Conservation (phyloP, 2,888 invertebrate genomes). For the Dryocosmus kuriphilus region DNA sequence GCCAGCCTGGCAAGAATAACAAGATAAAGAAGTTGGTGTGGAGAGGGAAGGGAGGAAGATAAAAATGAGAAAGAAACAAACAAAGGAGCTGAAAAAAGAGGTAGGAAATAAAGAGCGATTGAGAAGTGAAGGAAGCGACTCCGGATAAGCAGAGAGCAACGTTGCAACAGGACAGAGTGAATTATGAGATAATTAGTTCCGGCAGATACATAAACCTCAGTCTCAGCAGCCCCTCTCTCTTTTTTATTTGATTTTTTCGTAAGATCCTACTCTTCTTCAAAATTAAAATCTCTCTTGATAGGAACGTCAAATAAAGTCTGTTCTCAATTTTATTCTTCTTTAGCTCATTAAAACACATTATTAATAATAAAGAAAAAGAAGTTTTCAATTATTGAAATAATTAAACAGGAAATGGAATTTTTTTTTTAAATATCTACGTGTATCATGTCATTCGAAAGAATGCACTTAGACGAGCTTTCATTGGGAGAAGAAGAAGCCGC, state of each 20-base stretch:
- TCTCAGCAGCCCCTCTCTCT: neutral
- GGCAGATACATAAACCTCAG: conserved; percentile 71
- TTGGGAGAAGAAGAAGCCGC: neutral
- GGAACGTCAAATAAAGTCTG: neutral
- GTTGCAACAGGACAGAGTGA: conserved; percentile 69
- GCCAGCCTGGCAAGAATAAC: conserved; percentile 28
- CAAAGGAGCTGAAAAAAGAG: conserved; percentile 26
- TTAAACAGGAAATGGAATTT: too few relatives aligned
- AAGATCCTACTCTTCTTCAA: neutral
- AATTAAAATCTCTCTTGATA: neutral
- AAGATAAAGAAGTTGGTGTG: conserved; percentile 25
- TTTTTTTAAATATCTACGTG: neutral
- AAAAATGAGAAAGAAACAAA: conserved; percentile 48
- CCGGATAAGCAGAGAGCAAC: conserved; percentile 64
- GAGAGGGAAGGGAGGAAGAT: conserved; percentile 40
- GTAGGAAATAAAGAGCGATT: conserved; percentile 50
- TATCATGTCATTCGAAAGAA: conserved; percentile 13
- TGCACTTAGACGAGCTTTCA: conserved; percentile 7
- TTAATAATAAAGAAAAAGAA: neutral
- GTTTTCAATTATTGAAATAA: too few relatives aligned
- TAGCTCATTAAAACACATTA: neutral
- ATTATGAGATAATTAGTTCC: conserved; percentile 75
- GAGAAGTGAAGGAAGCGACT: conserved; percentile 50
- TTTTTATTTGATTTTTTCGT: neutral
- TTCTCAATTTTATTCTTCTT: neutral